A percentile compares a stretch with the other conserved stretches of the same genome.
Conservation (phyloP, 2,113 vertebrate genomes). For the Anser brachyrhynchus region DNA sequence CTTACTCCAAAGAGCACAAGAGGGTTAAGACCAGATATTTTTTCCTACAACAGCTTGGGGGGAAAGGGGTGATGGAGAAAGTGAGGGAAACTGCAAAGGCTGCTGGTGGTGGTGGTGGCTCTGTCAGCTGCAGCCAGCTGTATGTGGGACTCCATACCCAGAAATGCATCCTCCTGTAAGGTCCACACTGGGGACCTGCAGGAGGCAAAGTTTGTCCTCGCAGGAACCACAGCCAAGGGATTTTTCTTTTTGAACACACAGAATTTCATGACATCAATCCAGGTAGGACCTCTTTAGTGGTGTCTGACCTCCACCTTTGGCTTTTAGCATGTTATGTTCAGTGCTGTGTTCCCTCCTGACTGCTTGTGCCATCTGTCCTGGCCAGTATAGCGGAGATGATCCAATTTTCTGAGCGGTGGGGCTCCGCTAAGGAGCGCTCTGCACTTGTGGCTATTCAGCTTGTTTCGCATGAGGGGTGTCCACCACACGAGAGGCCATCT, state of each 20-base stretch:
- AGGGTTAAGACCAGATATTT: neutral
- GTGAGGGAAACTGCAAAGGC: neutral
- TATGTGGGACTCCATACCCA: neutral
- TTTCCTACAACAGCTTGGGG: neutral
- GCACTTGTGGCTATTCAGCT: too few relatives aligned
- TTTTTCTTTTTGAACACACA: neutral
- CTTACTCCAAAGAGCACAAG: neutral
- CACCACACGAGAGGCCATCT: neutral
- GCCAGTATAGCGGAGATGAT: neutral
- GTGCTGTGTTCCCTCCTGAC: neutral
- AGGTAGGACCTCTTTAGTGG: too few relatives aligned
- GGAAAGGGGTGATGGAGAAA: neutral
- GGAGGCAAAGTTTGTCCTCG: neutral
- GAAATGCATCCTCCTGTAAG: neutral
- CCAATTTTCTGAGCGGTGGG: neutral
- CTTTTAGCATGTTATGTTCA: neutral
- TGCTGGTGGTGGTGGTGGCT: neutral
- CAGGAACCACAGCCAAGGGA: neutral
- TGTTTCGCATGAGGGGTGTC: neutral
- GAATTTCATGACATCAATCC: neutral
- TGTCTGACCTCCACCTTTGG: neutral
- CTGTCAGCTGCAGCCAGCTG: rapidly evolving
- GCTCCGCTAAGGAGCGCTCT: neutral
- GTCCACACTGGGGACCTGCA: neutral
- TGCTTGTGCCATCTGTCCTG: neutral